phyloP scores from a whole-genome alignment of 1,140 invertebrate species.

The Drosophila saltans region DNA sequence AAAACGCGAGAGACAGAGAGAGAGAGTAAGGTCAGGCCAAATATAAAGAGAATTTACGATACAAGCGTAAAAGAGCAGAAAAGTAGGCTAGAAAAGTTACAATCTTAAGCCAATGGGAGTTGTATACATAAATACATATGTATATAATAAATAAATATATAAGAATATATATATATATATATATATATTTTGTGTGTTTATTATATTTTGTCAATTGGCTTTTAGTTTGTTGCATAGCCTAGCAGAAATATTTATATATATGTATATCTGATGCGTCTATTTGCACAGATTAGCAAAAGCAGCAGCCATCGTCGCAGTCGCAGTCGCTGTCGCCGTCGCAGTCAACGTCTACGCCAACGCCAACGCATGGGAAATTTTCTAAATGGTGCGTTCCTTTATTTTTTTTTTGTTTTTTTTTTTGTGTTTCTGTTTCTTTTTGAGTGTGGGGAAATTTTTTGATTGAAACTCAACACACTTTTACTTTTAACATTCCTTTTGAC shows the following conservation, averaged over 20 bases:
- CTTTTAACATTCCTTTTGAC: conserved; percentile 55
- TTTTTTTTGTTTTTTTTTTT: not conserved
- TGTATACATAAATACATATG: no score
- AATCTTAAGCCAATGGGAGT: conserved; percentile 1
- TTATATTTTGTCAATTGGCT: conserved; percentile 26
- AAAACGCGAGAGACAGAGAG: conserved; percentile 10
- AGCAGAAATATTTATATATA: conserved; percentile 37
- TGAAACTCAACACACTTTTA: conserved; percentile 78
- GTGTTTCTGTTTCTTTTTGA: not conserved
- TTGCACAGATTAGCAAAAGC: conserved; percentile 64
- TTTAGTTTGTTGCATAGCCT: conserved; percentile 58
- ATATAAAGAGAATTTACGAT: not conserved
- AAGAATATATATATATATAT: no score
- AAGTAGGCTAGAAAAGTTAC: conserved; percentile 7
- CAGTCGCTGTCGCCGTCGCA: not conserved
- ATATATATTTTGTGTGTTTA: conserved; percentile 4
- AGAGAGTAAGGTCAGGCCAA: not conserved
- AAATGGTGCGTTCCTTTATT: conserved; percentile 41
- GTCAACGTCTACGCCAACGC: conserved; percentile 26
- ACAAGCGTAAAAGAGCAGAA: not conserved
- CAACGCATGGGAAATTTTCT: conserved; percentile 74
- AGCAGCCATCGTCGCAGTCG: conserved; percentile 19
- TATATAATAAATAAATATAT: no score
- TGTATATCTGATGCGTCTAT: conserved; percentile 28
- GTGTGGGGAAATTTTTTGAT: conserved; percentile 60